Evolutionary conservation across 2,113 vertebrate genomes (phyloP).

Genomic region (Eulemur rufifrons): DNA sequence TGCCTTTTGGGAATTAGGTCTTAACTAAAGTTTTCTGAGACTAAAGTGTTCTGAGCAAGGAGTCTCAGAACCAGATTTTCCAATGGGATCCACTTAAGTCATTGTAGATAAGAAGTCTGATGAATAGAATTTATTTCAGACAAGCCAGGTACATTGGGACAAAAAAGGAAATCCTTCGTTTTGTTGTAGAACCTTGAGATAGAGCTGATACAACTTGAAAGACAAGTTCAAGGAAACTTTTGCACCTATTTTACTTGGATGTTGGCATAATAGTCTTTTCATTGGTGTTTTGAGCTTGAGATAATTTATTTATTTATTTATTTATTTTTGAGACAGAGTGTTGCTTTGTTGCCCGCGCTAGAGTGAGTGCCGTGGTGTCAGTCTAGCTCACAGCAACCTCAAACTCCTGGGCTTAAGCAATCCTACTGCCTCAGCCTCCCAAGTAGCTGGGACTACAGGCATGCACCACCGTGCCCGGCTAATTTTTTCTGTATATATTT

Average conservation of each 20-base stretch:
- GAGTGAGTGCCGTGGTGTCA: no score
- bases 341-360: no score
- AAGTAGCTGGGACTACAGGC: no score
- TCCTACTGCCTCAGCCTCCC: no score
- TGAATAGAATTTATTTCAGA: not conserved
- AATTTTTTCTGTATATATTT: no score
- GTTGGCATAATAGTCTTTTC: not conserved
- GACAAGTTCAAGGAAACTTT: not conserved
- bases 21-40: conserved; percentile 43
- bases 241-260: not conserved
- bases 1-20: not conserved
- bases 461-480: no score
- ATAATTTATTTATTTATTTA: not conserved
- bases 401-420: no score
- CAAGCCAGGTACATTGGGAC: not conserved
- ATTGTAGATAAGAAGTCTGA: conserved; percentile 13
- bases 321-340: no score
- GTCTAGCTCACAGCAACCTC: no score
- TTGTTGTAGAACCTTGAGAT: not conserved
- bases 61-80: conserved; percentile 33
- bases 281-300: not conserved
- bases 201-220: not conserved
- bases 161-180: not conserved
- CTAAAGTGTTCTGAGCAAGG: conserved; percentile 37
- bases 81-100: not conserved